Percentiles rank a stretch among this genome's conserved stretches.
These are phyloP conservation scores for Eremophila alpestris DNA, from an alignment of 2,797 vertebrate species.

Conservation along the genomic window DNA sequence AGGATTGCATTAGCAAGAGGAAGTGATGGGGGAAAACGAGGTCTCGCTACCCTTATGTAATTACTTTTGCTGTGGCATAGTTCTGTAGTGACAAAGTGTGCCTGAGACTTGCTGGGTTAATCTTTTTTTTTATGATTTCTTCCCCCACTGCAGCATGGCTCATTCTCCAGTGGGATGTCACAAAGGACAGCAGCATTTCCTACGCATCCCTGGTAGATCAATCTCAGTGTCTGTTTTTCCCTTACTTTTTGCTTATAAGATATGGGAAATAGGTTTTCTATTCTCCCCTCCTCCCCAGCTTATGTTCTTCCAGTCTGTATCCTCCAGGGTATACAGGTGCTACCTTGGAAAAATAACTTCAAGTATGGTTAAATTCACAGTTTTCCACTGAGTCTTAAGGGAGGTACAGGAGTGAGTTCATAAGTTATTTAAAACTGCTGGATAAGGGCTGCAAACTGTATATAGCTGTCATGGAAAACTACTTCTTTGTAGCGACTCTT, in stretches of 20 bases:
- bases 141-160: background rate
- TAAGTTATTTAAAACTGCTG: conserved; percentile 25
- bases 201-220: background rate
- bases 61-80: conserved; percentile 2
- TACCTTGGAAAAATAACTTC: background rate
- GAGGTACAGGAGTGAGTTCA: background rate
- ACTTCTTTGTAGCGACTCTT: background rate
- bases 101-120: background rate
- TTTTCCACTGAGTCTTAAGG: background rate
- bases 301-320: background rate
- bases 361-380: background rate
- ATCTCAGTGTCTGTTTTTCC: fast-evolving
- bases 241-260: background rate
- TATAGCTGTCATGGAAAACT: background rate
- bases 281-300: background rate
- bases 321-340: background rate
- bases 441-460: background rate
- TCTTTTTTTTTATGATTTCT: background rate
- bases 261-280: background rate
- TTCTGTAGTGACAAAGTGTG: background rate
- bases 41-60: conserved; percentile 13
- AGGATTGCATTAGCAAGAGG: background rate
- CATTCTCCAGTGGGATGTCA: background rate
- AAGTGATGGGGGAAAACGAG: background rate
- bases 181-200: background rate